phyloP scores from a whole-genome alignment of 2,797 vertebrate species.

The Natrix natrix region DNA sequence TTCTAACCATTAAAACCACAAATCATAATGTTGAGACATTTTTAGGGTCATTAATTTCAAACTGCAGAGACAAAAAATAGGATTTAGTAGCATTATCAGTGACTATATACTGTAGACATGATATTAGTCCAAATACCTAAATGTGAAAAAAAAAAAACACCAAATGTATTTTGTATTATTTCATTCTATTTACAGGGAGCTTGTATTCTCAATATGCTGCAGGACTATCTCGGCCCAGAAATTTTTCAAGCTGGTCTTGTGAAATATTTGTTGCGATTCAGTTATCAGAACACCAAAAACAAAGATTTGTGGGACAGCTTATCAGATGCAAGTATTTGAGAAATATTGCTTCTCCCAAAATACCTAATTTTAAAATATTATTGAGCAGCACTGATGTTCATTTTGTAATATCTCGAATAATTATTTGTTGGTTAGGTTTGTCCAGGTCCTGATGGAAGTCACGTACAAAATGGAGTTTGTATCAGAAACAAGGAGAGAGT shows the following conservation, averaged over 20 bases:
- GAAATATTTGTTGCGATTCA: conserved; percentile 83
- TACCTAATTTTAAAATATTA: accelerated
- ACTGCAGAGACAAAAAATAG: neutral
- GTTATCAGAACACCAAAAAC: conserved; percentile 87
- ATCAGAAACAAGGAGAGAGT: conserved; percentile 56
- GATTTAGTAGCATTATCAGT: neutral
- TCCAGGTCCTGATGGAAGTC: conserved; percentile 58
- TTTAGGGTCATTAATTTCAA: neutral
- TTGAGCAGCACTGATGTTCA: neutral
- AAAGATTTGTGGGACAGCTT: conserved; percentile 88
- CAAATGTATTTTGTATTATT: neutral
- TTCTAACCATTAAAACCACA: neutral
- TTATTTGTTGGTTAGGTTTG: conserved; percentile 74
- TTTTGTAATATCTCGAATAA: neutral
- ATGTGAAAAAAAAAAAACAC: neutral
- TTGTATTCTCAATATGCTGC: conserved; percentile 90
- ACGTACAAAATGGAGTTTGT: conserved; percentile 74
- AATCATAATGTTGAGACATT: neutral
- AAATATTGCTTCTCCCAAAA: neutral
- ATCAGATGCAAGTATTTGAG: conserved; percentile 75
- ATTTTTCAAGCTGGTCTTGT: conserved; percentile 85
- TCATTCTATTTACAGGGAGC: conserved; percentile 77
- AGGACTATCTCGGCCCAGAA: conserved; percentile 82
- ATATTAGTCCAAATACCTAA: neutral
- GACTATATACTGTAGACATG: neutral